phyloP scores from a whole-genome alignment of 53 echinoderm and acorn worm genomes.

The Pentamera pediparva region DNA sequence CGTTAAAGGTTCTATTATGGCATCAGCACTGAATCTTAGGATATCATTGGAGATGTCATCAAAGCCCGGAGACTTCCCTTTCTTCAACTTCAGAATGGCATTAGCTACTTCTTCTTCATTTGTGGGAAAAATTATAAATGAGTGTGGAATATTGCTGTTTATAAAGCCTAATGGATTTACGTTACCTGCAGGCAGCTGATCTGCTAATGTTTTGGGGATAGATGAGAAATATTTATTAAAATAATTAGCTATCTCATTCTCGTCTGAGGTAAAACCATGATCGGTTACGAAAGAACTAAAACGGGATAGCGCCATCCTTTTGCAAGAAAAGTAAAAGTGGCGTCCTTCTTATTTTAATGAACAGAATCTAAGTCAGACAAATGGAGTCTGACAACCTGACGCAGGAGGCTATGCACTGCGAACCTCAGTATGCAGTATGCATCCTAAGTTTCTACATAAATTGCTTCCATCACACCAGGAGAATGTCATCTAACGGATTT shows the following conservation, averaged over 20 bases:
- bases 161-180: neutral
- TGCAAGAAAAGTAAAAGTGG: no score
- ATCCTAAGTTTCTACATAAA: no score
- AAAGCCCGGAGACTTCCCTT: neutral
- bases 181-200: neutral
- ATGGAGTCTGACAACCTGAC: no score
- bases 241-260: neutral
- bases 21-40: neutral
- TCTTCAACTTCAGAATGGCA: neutral
- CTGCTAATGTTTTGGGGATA: neutral
- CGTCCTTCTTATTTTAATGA: no score
- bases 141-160: neutral
- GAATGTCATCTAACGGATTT: no score
- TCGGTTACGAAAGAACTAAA: neutral
- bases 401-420: no score
- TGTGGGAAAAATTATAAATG: neutral
- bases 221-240: constrained; percentile 2
- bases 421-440: no score
- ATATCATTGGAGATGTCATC: constrained; percentile 6
- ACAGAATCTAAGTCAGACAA: no score
- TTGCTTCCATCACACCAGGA: no score
- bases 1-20: constrained; percentile 5
- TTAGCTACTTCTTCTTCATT: neutral
- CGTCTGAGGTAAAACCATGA: neutral
- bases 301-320: no score